These are phyloP conservation scores for Sceloporus tristichus DNA, from an alignment of 2,113 vertebrate genomes.

Conservation along the genomic window DNA sequence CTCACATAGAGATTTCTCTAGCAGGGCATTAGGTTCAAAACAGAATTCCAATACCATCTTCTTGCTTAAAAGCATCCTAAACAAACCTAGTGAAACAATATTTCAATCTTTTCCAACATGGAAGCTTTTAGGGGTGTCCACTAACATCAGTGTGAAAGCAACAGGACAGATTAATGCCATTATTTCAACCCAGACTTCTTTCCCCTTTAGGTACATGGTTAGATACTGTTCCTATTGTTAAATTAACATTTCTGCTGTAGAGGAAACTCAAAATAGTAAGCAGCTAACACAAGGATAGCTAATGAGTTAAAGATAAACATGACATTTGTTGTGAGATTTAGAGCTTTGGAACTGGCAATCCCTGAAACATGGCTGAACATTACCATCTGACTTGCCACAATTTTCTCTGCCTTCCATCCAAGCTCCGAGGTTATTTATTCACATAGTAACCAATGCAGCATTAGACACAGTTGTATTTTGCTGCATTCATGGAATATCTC, in stretches of 20 bases:
- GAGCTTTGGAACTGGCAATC: background rate
- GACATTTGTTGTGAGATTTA: background rate
- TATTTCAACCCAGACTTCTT: background rate
- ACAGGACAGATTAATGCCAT: background rate
- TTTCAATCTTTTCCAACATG: background rate
- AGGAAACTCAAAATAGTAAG: no score
- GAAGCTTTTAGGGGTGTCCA: background rate
- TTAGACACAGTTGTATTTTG: background rate
- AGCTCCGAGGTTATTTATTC: background rate
- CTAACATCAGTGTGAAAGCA: background rate
- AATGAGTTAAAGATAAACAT: background rate
- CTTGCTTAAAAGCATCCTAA: background rate
- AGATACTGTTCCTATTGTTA: no score
- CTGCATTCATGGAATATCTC: background rate
- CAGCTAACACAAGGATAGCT: background rate
- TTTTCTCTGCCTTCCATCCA: background rate
- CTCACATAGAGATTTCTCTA: background rate
- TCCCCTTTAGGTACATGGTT: background rate
- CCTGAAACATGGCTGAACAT: background rate
- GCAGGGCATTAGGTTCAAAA: background rate
- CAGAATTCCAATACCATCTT: background rate
- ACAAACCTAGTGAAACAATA: background rate
- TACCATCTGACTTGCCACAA: background rate
- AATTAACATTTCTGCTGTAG: no score
- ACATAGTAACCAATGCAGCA: background rate